Base-by-base conservation (phyloP, 64 coral and sea anemone species). In the Montipora foliosa region DNA sequence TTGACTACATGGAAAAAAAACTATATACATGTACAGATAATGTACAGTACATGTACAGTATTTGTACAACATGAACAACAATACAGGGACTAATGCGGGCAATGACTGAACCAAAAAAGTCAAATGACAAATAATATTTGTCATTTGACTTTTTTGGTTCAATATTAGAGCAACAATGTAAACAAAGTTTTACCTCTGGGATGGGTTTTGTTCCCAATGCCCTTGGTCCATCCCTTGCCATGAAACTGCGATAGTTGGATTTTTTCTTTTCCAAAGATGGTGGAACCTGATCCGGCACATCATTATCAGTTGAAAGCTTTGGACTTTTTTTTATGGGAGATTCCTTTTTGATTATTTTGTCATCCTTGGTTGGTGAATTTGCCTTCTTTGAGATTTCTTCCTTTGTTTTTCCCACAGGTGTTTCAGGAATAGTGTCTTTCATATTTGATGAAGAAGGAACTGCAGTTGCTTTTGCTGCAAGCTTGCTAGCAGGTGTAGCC, bases 181-280 rank as follows among this genome's bases (percentile, higher is more conserved):
- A 57, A 6, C 6, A 11, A 6, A 57, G 53, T 11, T 11, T 57
- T 11, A 96, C 97, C 97, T 94, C 88, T 5, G 97, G 97, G 74
- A 98, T 92, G 19, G 89, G 70, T 92, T 94, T 98, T 3, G 97
- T 86, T 25, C 95, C 95, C 20, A 99, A 76, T 16, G 92, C 89
- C 50, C 74, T 47, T 0, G 97, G 97, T 24, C 97, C 97, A 89
- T 94, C 95, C 51, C 97, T 68, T 58, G 83, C 75, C 97, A 99
- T 94, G 67, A 96, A 99, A 87, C 80, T 99, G 17, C 84, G 82
- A 48, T 96, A 99, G 16, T 84, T 89, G 19, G 97, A 99, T 58
- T 84, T 92, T 55, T 89, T 99, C 79, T 96, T 96, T 53, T 99
- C 97, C 21, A 99, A 89, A 52, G 97, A 96, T 14, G 97, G 87